These are phyloP conservation scores for Ailurus styani DNA, from an alignment of 2,113 vertebrate genomes.

Conservation along the genomic window DNA sequence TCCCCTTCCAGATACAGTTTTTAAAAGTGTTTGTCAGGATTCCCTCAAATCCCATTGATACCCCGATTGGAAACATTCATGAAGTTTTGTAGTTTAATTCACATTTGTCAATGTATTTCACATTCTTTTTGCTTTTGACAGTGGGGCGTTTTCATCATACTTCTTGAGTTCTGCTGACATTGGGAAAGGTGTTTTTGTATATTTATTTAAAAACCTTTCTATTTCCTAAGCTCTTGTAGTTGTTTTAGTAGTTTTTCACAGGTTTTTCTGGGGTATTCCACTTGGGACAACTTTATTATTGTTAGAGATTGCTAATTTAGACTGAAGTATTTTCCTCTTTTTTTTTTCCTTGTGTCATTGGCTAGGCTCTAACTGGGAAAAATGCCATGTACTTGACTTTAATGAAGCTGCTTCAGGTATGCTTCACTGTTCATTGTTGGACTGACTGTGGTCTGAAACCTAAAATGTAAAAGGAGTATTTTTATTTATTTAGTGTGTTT, in stretches of 20 bases:
- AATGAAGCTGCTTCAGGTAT: background rate
- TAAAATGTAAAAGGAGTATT: background rate
- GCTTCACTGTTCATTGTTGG: background rate
- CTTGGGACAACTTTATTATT: background rate
- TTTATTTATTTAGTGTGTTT: background rate
- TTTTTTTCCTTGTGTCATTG: background rate
- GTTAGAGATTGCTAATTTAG: background rate
- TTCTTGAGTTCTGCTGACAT: conserved; percentile 6
- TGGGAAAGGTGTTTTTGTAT: background rate
- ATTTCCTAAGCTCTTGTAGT: background rate
- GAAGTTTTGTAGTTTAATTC: background rate
- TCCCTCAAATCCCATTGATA: background rate
- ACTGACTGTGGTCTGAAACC: background rate
- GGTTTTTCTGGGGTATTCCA: background rate
- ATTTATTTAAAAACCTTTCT: background rate
- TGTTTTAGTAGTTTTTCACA: background rate
- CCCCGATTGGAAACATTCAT: background rate
- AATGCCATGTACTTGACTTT: background rate
- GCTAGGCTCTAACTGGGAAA: background rate
- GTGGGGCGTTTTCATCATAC: background rate
- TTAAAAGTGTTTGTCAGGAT: background rate
- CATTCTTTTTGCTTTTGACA: background rate
- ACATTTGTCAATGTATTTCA: background rate
- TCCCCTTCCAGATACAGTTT: background rate
- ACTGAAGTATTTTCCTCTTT: background rate